Evolutionary conservation across 2,113 vertebrate species (phyloP), one percentile per base, ranked within the genome.

Genomic region (Dicrurus megarhynchus): DNA sequence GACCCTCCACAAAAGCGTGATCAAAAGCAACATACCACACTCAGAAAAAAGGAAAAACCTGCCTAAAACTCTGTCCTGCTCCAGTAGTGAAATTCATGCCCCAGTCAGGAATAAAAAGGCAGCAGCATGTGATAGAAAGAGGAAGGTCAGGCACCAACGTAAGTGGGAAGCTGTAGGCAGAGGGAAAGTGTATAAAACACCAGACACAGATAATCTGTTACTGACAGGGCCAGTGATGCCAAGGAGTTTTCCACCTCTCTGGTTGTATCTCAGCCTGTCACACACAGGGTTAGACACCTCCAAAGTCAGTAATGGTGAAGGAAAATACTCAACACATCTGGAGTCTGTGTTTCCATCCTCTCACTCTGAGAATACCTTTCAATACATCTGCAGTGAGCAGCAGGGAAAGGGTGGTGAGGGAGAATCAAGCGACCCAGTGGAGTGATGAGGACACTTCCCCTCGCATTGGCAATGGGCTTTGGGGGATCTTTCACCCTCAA

Each of bases 241-340:
- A 56, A 47, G 21, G 24, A 77, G 10, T 16, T 87, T 60, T 64
- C 55, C 2, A 2, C 14, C 41, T 50, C 42, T 64, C 27, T n/a
- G 14, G 27, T 3, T 11, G 1, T 13, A 16, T 3, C 39, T 79
- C 64, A 93, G 81, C 30, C 64, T 78, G 69, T 26, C 10, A 46
- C 2, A 41, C 6, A 21, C 16, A 16, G 1, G 0, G 27, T 14
- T 27, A n/a, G 47, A 18, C 9, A 59, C 20, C 35, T 76, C 46
- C 55, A 26, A 0, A 3, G 37, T 10, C 59, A 64, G 24, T 16
- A 46, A 39, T 0, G 0, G 41, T 14, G 21, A 65, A 68, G 33
- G 32, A 8, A 46, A 82, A 65, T 13, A n/a, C 59, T 46, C 55
- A 42, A 30, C 15, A 23, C 7, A 46, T n/a, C 30, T 41, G 32